Conservation (phyloP, 2,113 vertebrate species). For the Myxocyprinus asiaticus region DNA sequence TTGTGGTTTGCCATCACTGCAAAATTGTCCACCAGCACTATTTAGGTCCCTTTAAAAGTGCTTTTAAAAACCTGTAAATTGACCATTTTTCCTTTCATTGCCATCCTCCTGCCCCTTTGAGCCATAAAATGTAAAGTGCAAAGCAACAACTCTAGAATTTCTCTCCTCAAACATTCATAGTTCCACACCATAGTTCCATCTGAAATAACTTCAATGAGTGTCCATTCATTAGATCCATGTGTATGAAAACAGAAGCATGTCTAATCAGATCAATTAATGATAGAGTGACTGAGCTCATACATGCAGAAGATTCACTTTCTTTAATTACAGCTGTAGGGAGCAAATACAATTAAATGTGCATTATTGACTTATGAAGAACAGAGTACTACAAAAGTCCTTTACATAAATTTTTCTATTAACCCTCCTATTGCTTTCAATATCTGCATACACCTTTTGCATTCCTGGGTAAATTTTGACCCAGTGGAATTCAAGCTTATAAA, state of each 20-base stretch:
- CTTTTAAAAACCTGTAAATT: slow-evolving; percentile 15
- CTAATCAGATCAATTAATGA: background rate
- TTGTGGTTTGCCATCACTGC: slow-evolving; percentile 5
- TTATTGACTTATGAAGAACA: no score
- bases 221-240: slow-evolving; percentile 18
- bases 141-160: background rate
- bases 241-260: background rate
- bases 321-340: no score
- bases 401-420: no score
- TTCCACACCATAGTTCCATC: background rate
- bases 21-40: slow-evolving; percentile 1
- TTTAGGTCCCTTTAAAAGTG: slow-evolving; percentile 12
- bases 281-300: no score
- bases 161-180: background rate
- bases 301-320: no score
- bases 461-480: no score
- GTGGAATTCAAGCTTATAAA: no score
- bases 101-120: background rate
- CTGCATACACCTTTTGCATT: no score
- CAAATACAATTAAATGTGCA: no score
- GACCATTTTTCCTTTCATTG: slow-evolving; percentile 11
- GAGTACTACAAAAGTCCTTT: no score
- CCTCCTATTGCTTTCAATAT: no score
- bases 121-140: slow-evolving; percentile 16
- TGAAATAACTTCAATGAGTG: slow-evolving; percentile 50